Percentiles rank a stretch among this genome's conserved stretches.
Evolutionary conservation across 2,797 vertebrate species (phyloP).

Genomic region (Cygnus olor): DNA sequence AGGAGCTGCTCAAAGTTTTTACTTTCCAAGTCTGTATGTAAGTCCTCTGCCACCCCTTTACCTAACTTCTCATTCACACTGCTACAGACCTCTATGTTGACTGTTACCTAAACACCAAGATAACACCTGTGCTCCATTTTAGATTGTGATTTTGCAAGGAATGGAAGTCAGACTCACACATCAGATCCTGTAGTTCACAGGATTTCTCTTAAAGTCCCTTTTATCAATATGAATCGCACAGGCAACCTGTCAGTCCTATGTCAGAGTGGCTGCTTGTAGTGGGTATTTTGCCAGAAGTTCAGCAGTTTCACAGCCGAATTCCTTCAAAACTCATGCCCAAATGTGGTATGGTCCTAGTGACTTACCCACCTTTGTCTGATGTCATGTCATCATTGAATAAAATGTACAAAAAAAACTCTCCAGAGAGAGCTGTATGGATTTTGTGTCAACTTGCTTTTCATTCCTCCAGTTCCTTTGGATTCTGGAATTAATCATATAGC

Average conservation of each 20-base stretch:
- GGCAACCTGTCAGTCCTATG: background rate
- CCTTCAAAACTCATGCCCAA: background rate
- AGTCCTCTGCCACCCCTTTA: background rate
- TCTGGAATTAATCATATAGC: background rate
- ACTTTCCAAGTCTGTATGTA: background rate
- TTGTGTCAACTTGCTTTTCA: background rate
- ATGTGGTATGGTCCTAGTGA: background rate
- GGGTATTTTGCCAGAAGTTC: background rate
- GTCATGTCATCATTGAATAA: background rate
- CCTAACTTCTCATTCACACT: background rate
- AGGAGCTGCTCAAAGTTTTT: background rate
- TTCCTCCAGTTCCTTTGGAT: background rate
- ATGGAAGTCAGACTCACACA: background rate
- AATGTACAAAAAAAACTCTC: background rate
- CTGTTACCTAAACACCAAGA: background rate
- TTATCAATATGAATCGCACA: background rate
- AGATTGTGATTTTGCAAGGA: background rate
- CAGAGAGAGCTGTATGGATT: background rate
- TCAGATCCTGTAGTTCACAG: fast-evolving
- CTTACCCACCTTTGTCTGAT: background rate
- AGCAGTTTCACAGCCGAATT: background rate
- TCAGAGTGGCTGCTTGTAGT: background rate
- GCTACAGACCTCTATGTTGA: background rate
- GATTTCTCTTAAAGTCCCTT: background rate
- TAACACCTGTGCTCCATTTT: background rate